Conservation (phyloP, 1,140 invertebrate genomes). For the Cherax quadricarinatus region DNA sequence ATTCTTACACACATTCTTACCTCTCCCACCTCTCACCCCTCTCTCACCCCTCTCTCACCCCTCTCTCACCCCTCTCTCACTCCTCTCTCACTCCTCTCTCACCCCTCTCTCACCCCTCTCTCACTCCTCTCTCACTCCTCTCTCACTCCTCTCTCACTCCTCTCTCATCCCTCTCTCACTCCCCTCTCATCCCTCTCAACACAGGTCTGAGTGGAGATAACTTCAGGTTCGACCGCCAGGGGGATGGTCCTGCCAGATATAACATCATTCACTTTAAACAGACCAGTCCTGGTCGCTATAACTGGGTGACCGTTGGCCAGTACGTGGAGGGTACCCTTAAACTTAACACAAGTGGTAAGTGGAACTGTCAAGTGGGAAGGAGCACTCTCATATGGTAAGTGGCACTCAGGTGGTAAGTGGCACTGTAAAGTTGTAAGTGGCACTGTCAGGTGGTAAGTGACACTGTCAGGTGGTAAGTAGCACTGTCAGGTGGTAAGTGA, state of each 20-base stretch:
- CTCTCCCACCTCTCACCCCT: too few relatives aligned
- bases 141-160: neutral
- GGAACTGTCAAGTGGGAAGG: neutral
- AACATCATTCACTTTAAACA: constrained; percentile 97
- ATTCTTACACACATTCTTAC: too few relatives aligned
- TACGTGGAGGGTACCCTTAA: constrained; percentile 87
- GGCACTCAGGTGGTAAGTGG: too few relatives aligned
- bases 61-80: too few relatives aligned
- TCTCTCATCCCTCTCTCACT: neutral
- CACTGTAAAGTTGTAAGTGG: neutral
- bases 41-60: too few relatives aligned
- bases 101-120: too few relatives aligned
- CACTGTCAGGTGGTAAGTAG: too few relatives aligned
- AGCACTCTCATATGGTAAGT: too few relatives aligned
- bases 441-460: neutral
- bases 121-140: too few relatives aligned
- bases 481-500: too few relatives aligned
- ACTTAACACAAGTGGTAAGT: constrained; percentile 87
- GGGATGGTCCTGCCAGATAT: constrained; percentile 95
- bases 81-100: too few relatives aligned
- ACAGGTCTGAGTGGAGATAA: constrained; percentile 90
- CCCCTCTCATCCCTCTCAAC: neutral
- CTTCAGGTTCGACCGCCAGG: constrained; percentile 92
- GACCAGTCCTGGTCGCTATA: constrained; percentile 83
- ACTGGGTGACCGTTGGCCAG: constrained; percentile 91